phyloP scores from a whole-genome alignment of 2,888 invertebrate genomes.

The Drosophila gaucha region DNA sequence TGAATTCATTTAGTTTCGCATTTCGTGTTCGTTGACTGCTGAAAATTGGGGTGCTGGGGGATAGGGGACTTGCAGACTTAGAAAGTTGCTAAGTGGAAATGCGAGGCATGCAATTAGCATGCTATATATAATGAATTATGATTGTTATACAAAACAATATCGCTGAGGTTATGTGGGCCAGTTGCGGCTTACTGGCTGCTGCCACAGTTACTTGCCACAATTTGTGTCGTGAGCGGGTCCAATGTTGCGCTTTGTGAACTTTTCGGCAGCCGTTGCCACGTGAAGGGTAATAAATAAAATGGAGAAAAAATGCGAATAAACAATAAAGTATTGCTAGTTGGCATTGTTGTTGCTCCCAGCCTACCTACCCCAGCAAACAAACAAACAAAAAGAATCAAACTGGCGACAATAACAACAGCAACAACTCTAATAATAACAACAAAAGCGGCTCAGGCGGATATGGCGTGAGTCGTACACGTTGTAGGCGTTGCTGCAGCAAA shows the following conservation, averaged over 20 bases:
- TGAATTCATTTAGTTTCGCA: conserved; percentile 68
- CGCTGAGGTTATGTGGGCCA: conserved; percentile 23
- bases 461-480: conserved; percentile 70
- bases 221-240: conserved; percentile 45
- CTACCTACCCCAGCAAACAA: conserved; percentile 35
- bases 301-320: conserved; percentile 74
- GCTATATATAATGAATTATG: conserved; percentile 72
- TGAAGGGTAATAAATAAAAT: conserved; percentile 77
- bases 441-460: conserved; percentile 52
- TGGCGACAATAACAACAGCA: conserved; percentile 27
- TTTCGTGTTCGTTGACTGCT: conserved; percentile 38
- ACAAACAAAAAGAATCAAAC: conserved; percentile 39
- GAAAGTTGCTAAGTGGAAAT: conserved; percentile 63
- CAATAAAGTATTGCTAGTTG: conserved; percentile 71
- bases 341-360: conserved; percentile 35
- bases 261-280: conserved; percentile 61
- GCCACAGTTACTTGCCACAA: conserved; percentile 33
- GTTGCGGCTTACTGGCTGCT: conserved; percentile 1
- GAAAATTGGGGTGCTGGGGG: neutral
- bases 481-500: conserved; percentile 60
- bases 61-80: neutral
- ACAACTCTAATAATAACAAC: conserved; percentile 27
- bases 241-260: conserved; percentile 58
- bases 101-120: conserved; percentile 62
- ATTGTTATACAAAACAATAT: conserved; percentile 50